Base-by-base conservation (phyloP, 2,888 invertebrate genomes). In the Nineta flava region DNA sequence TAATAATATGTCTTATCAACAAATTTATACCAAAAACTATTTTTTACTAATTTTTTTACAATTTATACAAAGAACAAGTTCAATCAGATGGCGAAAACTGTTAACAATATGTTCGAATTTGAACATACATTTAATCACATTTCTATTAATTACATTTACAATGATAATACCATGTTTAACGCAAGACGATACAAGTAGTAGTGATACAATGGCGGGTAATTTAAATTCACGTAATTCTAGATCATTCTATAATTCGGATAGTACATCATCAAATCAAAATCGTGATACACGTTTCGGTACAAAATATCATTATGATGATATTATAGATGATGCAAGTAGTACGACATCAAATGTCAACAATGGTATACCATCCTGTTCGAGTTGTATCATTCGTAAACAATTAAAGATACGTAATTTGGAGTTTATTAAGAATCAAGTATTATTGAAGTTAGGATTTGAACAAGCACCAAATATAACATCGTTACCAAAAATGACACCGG, bases 381-480 rank as follows among this genome's bases (percentile, higher is more conserved):
- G 71, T 41, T 76, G 76, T 57, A 67, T 68, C 50, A 68, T 71
- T 62, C 69, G 75, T 54, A 75, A 76, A 56, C 75, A 76, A 59
- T 67, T 76, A 46, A 66, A 73, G 49, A 69, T 67, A n/a, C 60
- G 73, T 48, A 76, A 74, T 57, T 62, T 78, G 46, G 71, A 74
- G 57, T 68, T 70, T 40, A 77, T 79, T 58, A 77, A 77, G 61
- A 73, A 69, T 52, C 74, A 77, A 60, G 76, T 79, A 50, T 61
- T 79, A 54, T 68, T 68, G 57, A 74, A 75, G 57, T 67, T 79
- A 57, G 75, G 77, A 2, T 63, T 79, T 56, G 66, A 66, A 51
- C 69, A 73, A 53, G 74, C 76, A 10, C 74, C 74, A 19, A 79
- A 79, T 60, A 73, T 78, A 57, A 78, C 77, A 6, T 65, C 68